phyloP scores from a whole-genome alignment of 2,797 vertebrate genomes.

The Clarias fuscus region DNA sequence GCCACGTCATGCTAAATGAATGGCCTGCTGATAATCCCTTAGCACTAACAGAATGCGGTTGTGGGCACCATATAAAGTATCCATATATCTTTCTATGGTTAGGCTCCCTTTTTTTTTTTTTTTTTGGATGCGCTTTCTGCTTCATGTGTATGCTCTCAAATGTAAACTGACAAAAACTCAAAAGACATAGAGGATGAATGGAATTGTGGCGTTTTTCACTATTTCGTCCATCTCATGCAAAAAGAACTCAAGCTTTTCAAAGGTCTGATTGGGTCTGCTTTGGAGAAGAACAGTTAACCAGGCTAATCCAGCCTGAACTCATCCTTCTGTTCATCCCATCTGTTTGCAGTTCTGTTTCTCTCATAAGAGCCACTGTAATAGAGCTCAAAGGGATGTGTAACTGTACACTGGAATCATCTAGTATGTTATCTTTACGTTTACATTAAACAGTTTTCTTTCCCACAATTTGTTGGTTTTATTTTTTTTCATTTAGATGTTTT shows the following conservation, averaged over 20 bases:
- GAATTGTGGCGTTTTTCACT: no score
- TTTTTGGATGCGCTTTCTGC: not conserved
- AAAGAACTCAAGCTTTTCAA: not conserved
- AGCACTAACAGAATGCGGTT: not conserved
- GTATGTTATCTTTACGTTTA: no score
- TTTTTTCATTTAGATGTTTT: not conserved
- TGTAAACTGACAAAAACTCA: not conserved
- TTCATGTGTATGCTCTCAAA: not conserved
- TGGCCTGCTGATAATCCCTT: conserved; percentile 19
- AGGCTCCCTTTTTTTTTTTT: not conserved
- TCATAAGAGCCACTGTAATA: not conserved
- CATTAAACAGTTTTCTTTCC: not conserved
- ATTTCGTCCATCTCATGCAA: not conserved
- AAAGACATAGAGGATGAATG: not conserved
- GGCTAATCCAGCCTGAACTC: not conserved
- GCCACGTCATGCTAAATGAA: conserved; percentile 23
- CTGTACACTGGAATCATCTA: not conserved
- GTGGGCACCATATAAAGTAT: conserved; percentile 11
- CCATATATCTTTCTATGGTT: conserved; percentile 3
- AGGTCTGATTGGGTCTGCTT: not conserved
- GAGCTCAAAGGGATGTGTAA: not conserved
- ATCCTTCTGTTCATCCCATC: conserved; percentile 9
- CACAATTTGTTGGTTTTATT: not conserved
- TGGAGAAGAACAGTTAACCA: not conserved
- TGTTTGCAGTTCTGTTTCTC: not conserved